Evolutionary conservation across 2,888 invertebrate genomes (phyloP), one percentile per base, ranked within the genome.

Genomic region (Xestia xanthographa): DNA sequence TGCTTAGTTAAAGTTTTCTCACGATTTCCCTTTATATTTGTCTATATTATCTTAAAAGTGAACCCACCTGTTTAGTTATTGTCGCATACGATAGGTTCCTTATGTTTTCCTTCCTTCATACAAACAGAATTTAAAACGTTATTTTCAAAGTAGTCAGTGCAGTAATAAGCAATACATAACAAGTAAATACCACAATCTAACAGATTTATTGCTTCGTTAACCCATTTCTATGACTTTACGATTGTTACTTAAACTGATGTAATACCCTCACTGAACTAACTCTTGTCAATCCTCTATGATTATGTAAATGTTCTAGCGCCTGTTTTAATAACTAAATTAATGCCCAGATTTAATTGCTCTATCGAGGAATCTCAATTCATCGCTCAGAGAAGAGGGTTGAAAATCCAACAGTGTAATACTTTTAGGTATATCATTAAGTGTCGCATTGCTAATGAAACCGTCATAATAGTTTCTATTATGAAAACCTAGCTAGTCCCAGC

Each of bases 181-280:
- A 50, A 29, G 5, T 45, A 50, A 58, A 50, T 50, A 43, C 22
- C n/a, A n/a, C n/a, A 62, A 43, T 69, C 34, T 20, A 38, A 34
- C 14, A 38, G 34, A 53, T 79, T 45, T 29, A 79, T 71, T 38
- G 26, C 38, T 62, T 53, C 43, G 11, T 29, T 38, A 70, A 53
- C 43, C 60, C 4, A 14, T 79, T 79, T 79, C 72, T 62, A 14
- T 38, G 34, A 53, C 14, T 79, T 62, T n/a, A 77, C n/a, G 62
- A 45, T 62, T 79, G 38, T 77, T 29, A 45, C 14, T 29, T 20
- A n/a, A 20, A 38, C 29, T 71, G 14, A 79, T 38, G 72, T 38
- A 62, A 79, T 29, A 58, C 14, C 5, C 12, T n/a, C n/a, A 34
- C 70, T 62, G 34, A 3, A 69, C 69, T 22, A 50, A 41, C 34